Conservation (phyloP, 2,888 invertebrate genomes). For the Plebejus anna region DNA sequence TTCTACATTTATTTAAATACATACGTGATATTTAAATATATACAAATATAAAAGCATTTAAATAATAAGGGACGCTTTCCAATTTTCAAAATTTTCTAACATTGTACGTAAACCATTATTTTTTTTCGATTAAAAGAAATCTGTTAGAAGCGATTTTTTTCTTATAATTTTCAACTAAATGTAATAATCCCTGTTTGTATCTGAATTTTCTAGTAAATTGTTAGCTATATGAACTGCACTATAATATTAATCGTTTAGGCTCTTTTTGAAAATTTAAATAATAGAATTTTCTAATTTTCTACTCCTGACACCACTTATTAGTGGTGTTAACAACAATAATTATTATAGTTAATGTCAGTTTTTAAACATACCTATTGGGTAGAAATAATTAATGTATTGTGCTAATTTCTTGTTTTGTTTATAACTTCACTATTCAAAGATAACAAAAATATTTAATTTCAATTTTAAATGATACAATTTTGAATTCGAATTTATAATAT, state of each 20-base stretch:
- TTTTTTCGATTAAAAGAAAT: neutral
- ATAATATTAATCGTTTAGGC: neutral
- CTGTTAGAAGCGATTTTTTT: neutral
- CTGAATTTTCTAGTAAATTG: neutral
- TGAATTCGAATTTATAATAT: neutral
- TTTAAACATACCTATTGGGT: neutral
- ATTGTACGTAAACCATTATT: neutral
- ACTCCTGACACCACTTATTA: too few relatives aligned
- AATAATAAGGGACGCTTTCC: neutral
- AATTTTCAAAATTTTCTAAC: neutral
- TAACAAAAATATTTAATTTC: neutral
- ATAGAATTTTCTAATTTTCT: neutral
- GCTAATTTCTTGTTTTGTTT: neutral
- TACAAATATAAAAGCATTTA: neutral
- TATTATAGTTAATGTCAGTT: too few relatives aligned
- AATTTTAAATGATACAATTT: neutral
- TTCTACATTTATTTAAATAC: conserved; percentile 22
- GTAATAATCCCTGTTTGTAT: neutral
- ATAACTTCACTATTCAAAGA: neutral
- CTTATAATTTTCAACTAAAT: neutral
- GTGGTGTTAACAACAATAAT: too few relatives aligned
- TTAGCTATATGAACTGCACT: neutral
- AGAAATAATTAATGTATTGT: neutral
- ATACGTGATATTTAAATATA: neutral
- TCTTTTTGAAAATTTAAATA: neutral